Conservation (phyloP, 2,797 vertebrate genomes). For the Sebastes kiyomatsui region DNA sequence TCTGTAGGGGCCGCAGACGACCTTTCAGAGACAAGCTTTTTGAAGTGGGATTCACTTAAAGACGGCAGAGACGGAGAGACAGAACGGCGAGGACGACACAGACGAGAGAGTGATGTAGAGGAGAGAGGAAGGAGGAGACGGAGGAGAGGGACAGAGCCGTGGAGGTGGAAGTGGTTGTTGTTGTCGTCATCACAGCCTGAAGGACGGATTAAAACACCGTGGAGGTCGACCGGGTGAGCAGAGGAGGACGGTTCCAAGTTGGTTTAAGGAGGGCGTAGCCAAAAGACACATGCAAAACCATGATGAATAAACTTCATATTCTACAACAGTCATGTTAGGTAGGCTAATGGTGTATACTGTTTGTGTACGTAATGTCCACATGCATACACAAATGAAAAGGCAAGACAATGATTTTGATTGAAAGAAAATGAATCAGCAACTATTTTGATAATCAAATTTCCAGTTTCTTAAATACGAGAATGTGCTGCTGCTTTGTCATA, state of each 20-base stretch:
- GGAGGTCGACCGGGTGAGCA: conserved; percentile 29
- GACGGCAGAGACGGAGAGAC: neutral
- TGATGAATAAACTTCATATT: neutral
- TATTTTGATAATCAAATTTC: neutral
- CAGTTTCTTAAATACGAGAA: neutral
- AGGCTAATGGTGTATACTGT: neutral
- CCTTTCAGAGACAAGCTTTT: conserved; percentile 44
- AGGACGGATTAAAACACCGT: conserved; percentile 42
- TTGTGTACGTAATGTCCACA: neutral
- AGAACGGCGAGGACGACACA: conserved; percentile 14
- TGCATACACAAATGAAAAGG: neutral
- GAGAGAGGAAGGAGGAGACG: conserved; percentile 3
- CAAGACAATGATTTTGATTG: neutral
- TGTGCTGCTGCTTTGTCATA: neutral
- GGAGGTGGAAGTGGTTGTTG: conserved; percentile 33
- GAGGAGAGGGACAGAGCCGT: neutral
- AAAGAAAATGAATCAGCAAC: neutral
- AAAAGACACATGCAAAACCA: neutral
- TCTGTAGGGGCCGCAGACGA: conserved; percentile 31
- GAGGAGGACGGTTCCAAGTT: conserved; percentile 11
- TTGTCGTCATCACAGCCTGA: conserved; percentile 37
- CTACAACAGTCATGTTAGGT: too few relatives aligned
- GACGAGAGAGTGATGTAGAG: conserved; percentile 2
- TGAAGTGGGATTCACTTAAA: conserved; percentile 45
- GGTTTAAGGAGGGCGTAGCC: conserved; percentile 1